Evolutionary conservation across 2,888 invertebrate species (phyloP).

Genomic region (Eupeodes luniger): DNA sequence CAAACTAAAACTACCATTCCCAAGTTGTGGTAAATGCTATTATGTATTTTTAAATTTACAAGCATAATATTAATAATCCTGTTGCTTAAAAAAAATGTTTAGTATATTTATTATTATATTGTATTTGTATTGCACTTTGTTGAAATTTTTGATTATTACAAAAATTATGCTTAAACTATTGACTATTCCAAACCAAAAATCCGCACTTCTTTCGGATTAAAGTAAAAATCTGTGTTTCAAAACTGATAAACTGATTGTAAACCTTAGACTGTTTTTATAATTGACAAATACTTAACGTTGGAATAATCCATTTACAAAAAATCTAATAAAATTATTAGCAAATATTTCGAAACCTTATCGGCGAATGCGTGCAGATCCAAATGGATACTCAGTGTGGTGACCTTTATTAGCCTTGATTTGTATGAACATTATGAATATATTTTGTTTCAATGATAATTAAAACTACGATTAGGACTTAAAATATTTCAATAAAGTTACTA

Average conservation of each 20-base stretch:
- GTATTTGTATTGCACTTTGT: slow-evolving; percentile 21
- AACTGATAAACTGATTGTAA: slow-evolving; percentile 69
- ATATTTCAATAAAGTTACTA: slow-evolving; percentile 69
- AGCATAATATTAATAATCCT: not conserved
- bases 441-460: slow-evolving; percentile 22
- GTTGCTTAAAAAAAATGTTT: not conserved
- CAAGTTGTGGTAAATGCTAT: not conserved
- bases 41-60: not conserved
- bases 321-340: slow-evolving; percentile 17
- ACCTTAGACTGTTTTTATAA: slow-evolving; percentile 72
- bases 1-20: not conserved
- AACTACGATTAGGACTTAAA: slow-evolving; percentile 26
- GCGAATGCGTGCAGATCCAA: slow-evolving; percentile 33
- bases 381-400: slow-evolving; percentile 27
- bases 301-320: slow-evolving; percentile 9
- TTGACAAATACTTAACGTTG: slow-evolving; percentile 22
- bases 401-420: slow-evolving; percentile 37
- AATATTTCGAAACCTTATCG: slow-evolving; percentile 48
- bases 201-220: slow-evolving; percentile 36
- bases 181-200: slow-evolving; percentile 20
- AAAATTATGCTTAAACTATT: slow-evolving; percentile 22
- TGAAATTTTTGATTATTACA: not conserved
- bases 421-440: slow-evolving; percentile 7
- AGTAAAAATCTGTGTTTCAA: slow-evolving; percentile 59
- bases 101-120: slow-evolving; percentile 5